phyloP scores from a whole-genome alignment of 2,797 vertebrate species.

The Betta splendens region DNA sequence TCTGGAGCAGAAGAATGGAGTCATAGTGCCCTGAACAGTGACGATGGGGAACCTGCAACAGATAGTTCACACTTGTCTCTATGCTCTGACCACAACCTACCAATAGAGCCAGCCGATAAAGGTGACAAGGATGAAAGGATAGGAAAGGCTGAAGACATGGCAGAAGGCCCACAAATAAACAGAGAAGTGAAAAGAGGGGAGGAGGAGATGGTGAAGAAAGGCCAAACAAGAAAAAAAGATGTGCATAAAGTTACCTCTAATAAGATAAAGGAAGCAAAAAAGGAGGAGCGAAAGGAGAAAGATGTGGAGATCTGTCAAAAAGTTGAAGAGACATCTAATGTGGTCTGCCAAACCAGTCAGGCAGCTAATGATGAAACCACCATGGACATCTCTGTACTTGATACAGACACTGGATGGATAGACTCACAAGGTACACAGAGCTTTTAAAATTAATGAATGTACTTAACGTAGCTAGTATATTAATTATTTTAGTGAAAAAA shows the following conservation, averaged over 20 bases:
- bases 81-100: constrained; percentile 71
- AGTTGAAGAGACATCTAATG: constrained; percentile 73
- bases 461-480: constrained; percentile 11
- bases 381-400: constrained; percentile 88
- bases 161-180: not conserved
- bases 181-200: constrained; percentile 1
- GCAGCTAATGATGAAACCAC: constrained; percentile 87
- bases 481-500: constrained; percentile 10
- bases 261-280: constrained; percentile 1
- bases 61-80: constrained; percentile 68
- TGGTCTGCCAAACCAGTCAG: constrained; percentile 78
- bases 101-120: constrained; percentile 45
- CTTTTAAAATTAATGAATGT: constrained; percentile 36
- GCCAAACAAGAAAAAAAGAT: not conserved
- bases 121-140: constrained; percentile 1
- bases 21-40: constrained; percentile 59
- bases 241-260: not conserved
- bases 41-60: constrained; percentile 51
- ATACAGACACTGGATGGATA: constrained; percentile 94
- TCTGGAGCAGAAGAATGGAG: constrained; percentile 69
- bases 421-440: constrained; percentile 91
- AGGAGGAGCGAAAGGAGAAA: constrained; percentile 3
- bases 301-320: constrained; percentile 40
- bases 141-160: constrained; percentile 25
- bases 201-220: not conserved